phyloP scores from a whole-genome alignment of 1,140 invertebrate genomes.

The Sitobion miscanthi region DNA sequence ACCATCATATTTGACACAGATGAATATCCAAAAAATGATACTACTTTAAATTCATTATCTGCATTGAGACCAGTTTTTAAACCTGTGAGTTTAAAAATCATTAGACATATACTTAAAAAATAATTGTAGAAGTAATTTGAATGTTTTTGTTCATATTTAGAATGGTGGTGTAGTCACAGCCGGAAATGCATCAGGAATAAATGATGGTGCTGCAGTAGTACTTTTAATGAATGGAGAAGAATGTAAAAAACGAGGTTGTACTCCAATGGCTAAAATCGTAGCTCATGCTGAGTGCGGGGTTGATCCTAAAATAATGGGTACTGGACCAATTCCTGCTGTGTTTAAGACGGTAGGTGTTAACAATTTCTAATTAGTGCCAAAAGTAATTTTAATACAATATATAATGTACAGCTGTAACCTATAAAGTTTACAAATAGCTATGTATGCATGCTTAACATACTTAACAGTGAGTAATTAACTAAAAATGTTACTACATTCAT shows the following conservation, averaged over 20 bases:
- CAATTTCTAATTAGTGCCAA: background rate
- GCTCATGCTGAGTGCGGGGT: conserved; percentile 72
- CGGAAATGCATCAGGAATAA: conserved; percentile 82
- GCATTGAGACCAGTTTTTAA: conserved; percentile 73
- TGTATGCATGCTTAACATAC: background rate
- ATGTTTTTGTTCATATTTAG: conserved; percentile 53
- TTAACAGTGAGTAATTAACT: background rate
- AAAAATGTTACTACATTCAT: conserved; percentile 58
- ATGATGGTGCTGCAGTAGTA: conserved; percentile 86
- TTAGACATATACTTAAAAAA: background rate
- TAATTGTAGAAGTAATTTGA: conserved; percentile 3
- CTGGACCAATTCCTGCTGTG: conserved; percentile 75
- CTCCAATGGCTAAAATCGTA: conserved; percentile 72
- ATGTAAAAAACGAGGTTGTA: conserved; percentile 65
- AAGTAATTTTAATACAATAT: background rate
- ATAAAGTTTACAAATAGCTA: background rate
- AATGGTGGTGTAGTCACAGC: conserved; percentile 78
- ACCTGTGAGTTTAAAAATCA: conserved; percentile 63
- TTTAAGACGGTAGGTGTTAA: conserved; percentile 68
- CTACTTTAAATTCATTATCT: conserved; percentile 68
- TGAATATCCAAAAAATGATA: conserved; percentile 73
- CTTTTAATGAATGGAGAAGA: conserved; percentile 71
- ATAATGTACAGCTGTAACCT: background rate
- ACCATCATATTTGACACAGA: conserved; percentile 66
- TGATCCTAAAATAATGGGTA: conserved; percentile 80